Evolutionary conservation across 2,888 invertebrate genomes (phyloP).

Genomic region (Eretmocerus hayati): DNA sequence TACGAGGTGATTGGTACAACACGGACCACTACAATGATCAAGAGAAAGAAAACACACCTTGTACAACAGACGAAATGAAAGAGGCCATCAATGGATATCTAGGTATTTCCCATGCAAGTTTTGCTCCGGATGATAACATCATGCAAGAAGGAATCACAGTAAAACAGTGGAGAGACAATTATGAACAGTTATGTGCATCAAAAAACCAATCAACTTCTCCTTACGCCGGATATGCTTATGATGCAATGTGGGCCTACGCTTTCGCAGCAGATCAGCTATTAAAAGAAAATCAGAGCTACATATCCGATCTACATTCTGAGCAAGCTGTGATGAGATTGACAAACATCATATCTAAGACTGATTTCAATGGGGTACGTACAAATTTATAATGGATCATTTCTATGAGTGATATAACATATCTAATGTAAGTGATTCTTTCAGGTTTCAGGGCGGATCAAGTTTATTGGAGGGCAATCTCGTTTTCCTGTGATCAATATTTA

Average conservation of each 20-base stretch:
- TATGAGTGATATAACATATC: neutral
- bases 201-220: slow-evolving; percentile 48
- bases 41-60: slow-evolving; percentile 49
- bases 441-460: slow-evolving; percentile 62
- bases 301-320: slow-evolving; percentile 52
- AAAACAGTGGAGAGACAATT: slow-evolving; percentile 54
- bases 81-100: slow-evolving; percentile 67
- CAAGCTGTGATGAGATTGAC: slow-evolving; percentile 55
- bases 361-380: slow-evolving; percentile 59
- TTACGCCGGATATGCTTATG: slow-evolving; percentile 72
- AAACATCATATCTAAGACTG: slow-evolving; percentile 57
- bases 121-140: slow-evolving; percentile 53
- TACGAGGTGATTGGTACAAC: slow-evolving; percentile 58
- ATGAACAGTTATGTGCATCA: slow-evolving; percentile 36
- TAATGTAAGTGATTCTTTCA: slow-evolving; percentile 10
- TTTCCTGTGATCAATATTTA: slow-evolving; percentile 56
- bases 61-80: slow-evolving; percentile 58
- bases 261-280: slow-evolving; percentile 61
- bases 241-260: slow-evolving; percentile 77
- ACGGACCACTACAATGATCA: slow-evolving; percentile 49
- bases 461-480: slow-evolving; percentile 62
- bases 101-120: slow-evolving; percentile 62
- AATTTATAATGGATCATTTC: too few species aligned
- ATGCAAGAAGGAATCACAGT: slow-evolving; percentile 64
- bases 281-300: slow-evolving; percentile 54